Conservation (phyloP, 2,113 vertebrate species). For the Tricholaema leucomelas region DNA sequence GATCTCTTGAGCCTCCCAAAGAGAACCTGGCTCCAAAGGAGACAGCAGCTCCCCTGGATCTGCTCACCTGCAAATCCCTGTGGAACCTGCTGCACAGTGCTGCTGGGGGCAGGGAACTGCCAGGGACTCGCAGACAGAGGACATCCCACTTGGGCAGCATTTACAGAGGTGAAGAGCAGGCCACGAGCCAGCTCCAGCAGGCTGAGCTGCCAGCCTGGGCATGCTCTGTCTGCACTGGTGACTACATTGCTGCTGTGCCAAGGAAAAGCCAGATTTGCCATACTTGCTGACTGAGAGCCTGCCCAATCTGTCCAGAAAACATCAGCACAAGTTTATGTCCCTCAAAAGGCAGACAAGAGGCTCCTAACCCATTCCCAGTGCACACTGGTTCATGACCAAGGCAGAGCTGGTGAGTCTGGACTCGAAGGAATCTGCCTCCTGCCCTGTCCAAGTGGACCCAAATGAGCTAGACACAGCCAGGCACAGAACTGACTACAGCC, state of each 20-base stretch:
- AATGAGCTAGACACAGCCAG: fast-evolving
- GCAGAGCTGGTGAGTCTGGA: background rate
- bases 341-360: background rate
- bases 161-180: background rate
- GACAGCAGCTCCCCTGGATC: background rate
- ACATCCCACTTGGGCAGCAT: background rate
- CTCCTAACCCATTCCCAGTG: background rate
- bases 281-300: background rate
- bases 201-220: background rate
- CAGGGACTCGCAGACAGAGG: no score
- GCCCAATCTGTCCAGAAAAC: background rate
- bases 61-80: background rate
- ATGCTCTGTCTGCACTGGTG: background rate
- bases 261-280: background rate
- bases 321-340: fast-evolving
- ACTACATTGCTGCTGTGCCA: background rate
- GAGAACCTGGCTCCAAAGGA: background rate
- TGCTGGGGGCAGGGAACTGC: fast-evolving
- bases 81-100: background rate
- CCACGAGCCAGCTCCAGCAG: background rate
- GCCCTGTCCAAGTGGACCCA: background rate
- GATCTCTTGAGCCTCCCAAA: background rate
- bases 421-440: background rate
- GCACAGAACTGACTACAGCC: background rate
- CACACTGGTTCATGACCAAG: background rate